Evolutionary conservation across 2,888 invertebrate species (phyloP).

Genomic region (Drosophila pullipes): DNA sequence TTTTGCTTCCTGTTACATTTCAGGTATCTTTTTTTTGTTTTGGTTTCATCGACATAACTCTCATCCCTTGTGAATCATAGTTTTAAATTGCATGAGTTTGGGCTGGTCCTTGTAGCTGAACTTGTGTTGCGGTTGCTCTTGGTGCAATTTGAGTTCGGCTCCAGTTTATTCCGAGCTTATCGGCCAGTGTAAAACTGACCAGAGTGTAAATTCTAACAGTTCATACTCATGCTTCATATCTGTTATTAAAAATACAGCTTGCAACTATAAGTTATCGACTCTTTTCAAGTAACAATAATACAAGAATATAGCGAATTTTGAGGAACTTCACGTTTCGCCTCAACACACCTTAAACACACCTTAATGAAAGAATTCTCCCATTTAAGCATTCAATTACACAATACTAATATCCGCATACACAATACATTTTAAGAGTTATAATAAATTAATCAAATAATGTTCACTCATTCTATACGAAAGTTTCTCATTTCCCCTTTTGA

Average conservation of each 20-base stretch:
- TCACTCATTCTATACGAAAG: background rate
- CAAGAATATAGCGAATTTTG: background rate
- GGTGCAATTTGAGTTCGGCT: background rate
- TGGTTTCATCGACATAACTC: background rate
- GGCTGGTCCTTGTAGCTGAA: background rate
- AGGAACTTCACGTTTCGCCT: background rate
- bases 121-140: background rate
- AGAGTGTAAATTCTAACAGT: background rate
- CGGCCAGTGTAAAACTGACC: no score
- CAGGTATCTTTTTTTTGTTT: constrained; percentile 50
- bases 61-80: background rate
- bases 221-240: background rate
- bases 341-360: background rate
- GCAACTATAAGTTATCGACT: background rate
- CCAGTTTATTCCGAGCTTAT: background rate
- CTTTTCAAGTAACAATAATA: background rate
- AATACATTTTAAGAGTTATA: background rate
- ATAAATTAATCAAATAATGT: no score
- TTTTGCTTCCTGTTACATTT: constrained; percentile 63
- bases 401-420: background rate
- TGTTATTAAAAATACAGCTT: background rate
- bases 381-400: background rate
- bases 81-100: constrained; percentile 9
- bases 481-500: background rate
- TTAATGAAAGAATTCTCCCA: background rate